Percentiles rank a stretch among this genome's conserved stretches.
phyloP scores from a whole-genome alignment of 2,113 vertebrate species.

The Cyphomyrus discorhynchus region DNA sequence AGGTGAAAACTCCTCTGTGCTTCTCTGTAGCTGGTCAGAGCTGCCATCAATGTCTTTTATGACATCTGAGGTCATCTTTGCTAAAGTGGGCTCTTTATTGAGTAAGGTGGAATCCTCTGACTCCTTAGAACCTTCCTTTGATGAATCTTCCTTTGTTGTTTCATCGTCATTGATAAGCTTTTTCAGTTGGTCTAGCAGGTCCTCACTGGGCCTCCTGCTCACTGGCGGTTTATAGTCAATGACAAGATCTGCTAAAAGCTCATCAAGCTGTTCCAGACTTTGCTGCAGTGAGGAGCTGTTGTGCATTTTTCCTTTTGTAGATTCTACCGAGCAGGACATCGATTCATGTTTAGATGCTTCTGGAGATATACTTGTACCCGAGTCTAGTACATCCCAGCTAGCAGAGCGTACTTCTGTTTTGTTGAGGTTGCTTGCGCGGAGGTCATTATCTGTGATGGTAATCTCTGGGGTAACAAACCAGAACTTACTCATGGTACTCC shows the following conservation, averaged over 20 bases:
- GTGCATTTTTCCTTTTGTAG: conserved; percentile 60
- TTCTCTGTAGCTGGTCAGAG: conserved; percentile 54
- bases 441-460: conserved; percentile 95
- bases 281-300: conserved; percentile 74
- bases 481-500: conserved; percentile 59
- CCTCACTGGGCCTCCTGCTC: conserved; percentile 61
- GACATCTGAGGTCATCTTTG: conserved; percentile 49
- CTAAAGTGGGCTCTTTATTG: conserved; percentile 76
- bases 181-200: conserved; percentile 75
- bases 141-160: conserved; percentile 49
- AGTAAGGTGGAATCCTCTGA: conserved; percentile 54
- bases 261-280: conserved; percentile 91
- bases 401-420: conserved; percentile 65
- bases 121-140: conserved; percentile 38
- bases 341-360: conserved; percentile 45
- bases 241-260: conserved; percentile 89
- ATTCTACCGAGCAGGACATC: conserved; percentile 36
- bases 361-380: conserved; percentile 44
- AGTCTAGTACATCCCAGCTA: conserved; percentile 75
- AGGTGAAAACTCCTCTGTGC: conserved; percentile 72
- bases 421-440: conserved; percentile 58
- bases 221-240: conserved; percentile 80
- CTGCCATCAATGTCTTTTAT: conserved; percentile 54
- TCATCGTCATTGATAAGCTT: conserved; percentile 71
- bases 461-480: conserved; percentile 95